Evolutionary conservation across 2,888 invertebrate species (phyloP), one percentile per base, ranked within the genome.

Genomic region (Phytoseiulus persimilis): DNA sequence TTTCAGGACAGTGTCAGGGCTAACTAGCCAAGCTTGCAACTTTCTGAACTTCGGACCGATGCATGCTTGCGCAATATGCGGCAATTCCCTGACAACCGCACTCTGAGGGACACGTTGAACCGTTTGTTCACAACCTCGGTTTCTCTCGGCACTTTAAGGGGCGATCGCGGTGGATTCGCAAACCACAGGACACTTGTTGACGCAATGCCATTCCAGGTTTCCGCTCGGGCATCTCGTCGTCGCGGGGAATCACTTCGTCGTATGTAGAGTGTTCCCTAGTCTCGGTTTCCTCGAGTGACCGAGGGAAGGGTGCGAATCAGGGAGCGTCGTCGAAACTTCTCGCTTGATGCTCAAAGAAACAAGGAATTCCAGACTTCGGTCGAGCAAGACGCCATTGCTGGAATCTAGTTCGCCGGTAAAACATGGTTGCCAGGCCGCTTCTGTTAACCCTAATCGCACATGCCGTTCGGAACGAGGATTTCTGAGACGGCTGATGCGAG

Each of bases 371-470:
- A 65, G 65, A 14, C 18, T 28, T 28, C 65, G 5, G 65, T 18
- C 65, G 23, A 23, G 18, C 65, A 18, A 3, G 65, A 65, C 65
- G 65, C 65, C 65, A 65, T 65, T 65, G 65, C 65, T 65, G 65
- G 65, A 65, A 65, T 65, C 65, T 65, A 65, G 65, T 65, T 14
- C 65, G 18, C 28, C 65, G 65, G 65, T 23, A 65, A 65, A 65
- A 65, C 65, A 65, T 65, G 65, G 65, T 65, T 28, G 65, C 65
- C 65, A 28, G 65, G 28, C 65, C 9, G 65, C 65, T 65, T 65
- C 65, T 65, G 65, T 65, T 65, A 65, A 65, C 65, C 65, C 65
- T 65, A 65, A 65, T 65, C 65, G 65, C 65, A 65, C 65, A 65
- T 65, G 65, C 65, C 65, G 65, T 65, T 65, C 65, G 18, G 65